Conservation (phyloP, 2,113 vertebrate species). For the Peromyscus maniculatus region DNA sequence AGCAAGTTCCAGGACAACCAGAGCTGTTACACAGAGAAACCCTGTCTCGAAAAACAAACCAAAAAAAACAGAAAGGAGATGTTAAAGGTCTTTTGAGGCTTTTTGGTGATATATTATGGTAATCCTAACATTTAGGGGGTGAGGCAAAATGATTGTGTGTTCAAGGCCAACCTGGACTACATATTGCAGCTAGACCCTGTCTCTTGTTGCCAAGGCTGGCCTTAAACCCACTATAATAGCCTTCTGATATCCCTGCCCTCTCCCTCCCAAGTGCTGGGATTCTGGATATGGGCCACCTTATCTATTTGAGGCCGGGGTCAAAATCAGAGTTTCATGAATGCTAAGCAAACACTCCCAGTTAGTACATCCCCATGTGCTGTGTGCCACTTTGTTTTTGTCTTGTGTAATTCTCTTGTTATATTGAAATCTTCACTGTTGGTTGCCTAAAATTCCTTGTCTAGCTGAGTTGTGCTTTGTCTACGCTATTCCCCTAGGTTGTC, state of each 20-base stretch:
- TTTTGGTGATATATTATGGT: background rate
- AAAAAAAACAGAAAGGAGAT: background rate
- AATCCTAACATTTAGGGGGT: background rate
- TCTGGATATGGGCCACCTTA: background rate
- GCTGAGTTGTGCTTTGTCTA: background rate
- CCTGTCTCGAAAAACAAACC: background rate
- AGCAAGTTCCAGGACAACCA: background rate
- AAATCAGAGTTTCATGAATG: background rate
- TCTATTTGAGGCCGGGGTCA: background rate
- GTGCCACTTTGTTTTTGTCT: background rate
- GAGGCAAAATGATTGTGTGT: background rate
- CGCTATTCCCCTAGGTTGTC: background rate
- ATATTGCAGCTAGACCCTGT: background rate
- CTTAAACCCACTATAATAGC: background rate
- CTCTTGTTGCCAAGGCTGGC: background rate
- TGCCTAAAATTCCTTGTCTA: conserved; percentile 34
- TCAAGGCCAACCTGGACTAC: background rate
- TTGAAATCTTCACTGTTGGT: conserved; percentile 1
- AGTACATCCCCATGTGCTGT: background rate
- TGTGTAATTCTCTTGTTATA: conserved; percentile 14
- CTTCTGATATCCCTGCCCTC: background rate
- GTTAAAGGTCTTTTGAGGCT: background rate
- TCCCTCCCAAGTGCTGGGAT: background rate
- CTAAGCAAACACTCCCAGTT: background rate
- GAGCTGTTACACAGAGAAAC: background rate